These are phyloP conservation scores for Temnothorax curvispinosus DNA, from an alignment of 1,140 invertebrate genomes.

Conservation along the genomic window DNA sequence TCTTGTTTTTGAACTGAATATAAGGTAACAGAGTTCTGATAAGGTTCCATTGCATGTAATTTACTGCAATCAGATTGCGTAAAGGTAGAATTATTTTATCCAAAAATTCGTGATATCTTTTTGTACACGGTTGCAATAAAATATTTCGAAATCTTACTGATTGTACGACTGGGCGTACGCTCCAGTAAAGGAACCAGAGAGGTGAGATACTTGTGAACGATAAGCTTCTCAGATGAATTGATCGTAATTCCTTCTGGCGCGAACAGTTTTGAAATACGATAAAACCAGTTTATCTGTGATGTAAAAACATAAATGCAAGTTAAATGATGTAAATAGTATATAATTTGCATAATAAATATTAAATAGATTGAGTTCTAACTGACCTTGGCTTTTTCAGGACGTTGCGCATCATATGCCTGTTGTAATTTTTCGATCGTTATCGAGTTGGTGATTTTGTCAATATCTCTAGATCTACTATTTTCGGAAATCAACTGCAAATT, in stretches of 20 bases:
- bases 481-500: background rate
- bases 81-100: background rate
- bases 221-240: background rate
- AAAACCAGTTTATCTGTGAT: background rate
- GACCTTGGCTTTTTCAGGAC: background rate
- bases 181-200: background rate
- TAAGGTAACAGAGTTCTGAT: background rate
- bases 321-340: background rate
- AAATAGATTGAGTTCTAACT: background rate
- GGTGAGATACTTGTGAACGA: conserved; percentile 10
- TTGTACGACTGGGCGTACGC: background rate
- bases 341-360: background rate
- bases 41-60: conserved; percentile 1
- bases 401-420: background rate
- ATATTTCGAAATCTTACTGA: background rate
- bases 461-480: background rate
- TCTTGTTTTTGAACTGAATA: background rate
- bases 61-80: background rate
- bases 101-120: background rate
- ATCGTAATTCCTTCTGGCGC: background rate
- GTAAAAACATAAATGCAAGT: background rate
- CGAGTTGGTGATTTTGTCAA: background rate
- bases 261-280: background rate
- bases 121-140: background rate
- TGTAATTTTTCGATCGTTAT: conserved; percentile 6